Evolutionary conservation across 2,797 vertebrate genomes (phyloP), one percentile per base, ranked within the genome.

Genomic region (Oophaga sylvatica): DNA sequence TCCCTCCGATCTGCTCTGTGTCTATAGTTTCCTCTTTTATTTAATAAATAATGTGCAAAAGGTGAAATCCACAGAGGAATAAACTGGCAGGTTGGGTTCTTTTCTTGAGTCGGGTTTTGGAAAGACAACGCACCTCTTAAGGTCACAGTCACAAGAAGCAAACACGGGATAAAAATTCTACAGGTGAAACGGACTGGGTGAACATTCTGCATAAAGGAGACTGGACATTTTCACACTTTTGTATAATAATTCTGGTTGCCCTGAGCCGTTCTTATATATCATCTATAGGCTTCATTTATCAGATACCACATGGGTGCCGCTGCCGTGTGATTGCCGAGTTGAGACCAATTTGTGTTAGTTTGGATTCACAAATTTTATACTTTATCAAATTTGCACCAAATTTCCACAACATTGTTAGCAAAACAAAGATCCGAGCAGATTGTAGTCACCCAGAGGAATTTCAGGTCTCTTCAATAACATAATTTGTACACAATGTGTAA

Each of bases 1-100:
- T 9, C 17, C 78, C 41, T 7, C 71, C 12, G 29, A 59, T 79
- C 80, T 83, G 67, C 70, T 80, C 76, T 65, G 48, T 81, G 31
- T 87, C 85, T 70, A 41, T 57, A 35, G 60, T 82, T 22, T 83
- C 35, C 26, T 59, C 84, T 62, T 85, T 78, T 86, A 86, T 89
- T 89, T 86, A 89, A 89, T 89, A 89, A 89, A 89, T 86, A 71
- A 82, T 84, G 83, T 86, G 84, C 88, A 89, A 89, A 81, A 83
- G 88, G 88, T 89, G 84, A 89, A 82, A 86, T 68, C 84, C 80
- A 86, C 88, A 89, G 88, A 89, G 84, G 88, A 89, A 89, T 86
- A 86, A 86, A 81, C 45, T 86, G 53, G 53, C 68, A 86, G 88
- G 80, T 78, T 80, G 84, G 80, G 80, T 86, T 65, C 73, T 77